Percentiles rank a stretch among this genome's conserved stretches.
Conservation (phyloP, 37 sponge, comb jelly and placozoan genomes). For the Oopsacas minuta region DNA sequence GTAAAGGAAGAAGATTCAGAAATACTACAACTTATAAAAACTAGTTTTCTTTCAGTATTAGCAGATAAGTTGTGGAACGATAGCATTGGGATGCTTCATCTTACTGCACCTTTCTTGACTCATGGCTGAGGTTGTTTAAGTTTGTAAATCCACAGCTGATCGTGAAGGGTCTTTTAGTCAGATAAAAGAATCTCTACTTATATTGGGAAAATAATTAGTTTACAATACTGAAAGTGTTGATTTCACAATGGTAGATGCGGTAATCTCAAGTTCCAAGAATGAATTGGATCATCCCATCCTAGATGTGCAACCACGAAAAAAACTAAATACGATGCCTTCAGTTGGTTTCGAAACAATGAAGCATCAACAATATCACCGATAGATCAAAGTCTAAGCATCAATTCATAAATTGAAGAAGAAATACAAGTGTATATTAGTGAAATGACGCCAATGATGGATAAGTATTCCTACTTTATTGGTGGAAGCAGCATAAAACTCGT, state of each 20-base stretch:
- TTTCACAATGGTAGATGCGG: neutral
- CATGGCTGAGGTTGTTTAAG: neutral
- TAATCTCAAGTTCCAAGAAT: neutral
- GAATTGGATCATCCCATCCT: neutral
- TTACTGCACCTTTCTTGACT: neutral
- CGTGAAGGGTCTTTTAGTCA: neutral
- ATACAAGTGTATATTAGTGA: neutral
- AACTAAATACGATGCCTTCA: neutral
- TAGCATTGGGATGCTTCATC: slow-evolving; percentile 17
- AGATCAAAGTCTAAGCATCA: neutral
- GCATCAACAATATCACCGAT: neutral
- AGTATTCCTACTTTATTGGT: neutral
- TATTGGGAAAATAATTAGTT: neutral
- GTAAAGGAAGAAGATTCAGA: neutral
- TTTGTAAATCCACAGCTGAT: slow-evolving; percentile 1
- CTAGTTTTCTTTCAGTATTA: neutral
- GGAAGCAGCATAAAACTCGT: neutral
- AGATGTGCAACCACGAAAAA: slow-evolving; percentile 1
- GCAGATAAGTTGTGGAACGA: slow-evolving; percentile 13
- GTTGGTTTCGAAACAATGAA: neutral
- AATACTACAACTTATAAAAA: neutral
- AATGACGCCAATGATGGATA: neutral
- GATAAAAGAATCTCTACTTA: neutral
- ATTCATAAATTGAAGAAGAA: neutral
- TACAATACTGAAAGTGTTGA: neutral